Evolutionary conservation across 2,888 invertebrate species (phyloP).

Genomic region (Tipula unca): DNA sequence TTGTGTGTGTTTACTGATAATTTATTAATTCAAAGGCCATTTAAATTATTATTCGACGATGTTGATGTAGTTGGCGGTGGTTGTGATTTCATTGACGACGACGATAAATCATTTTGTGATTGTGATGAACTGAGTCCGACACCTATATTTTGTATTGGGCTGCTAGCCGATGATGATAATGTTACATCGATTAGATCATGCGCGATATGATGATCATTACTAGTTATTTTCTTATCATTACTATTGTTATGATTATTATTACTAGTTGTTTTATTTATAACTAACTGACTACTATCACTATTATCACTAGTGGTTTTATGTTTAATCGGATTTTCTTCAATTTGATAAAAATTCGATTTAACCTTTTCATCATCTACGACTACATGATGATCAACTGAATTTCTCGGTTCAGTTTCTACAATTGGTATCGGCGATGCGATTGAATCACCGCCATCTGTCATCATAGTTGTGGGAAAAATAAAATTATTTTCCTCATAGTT

Average conservation of each 20-base stretch:
- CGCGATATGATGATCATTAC: neutral
- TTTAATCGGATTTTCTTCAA: neutral
- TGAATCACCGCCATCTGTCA: neutral
- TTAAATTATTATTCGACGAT: constrained; percentile 27
- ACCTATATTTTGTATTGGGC: neutral
- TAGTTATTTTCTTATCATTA: neutral
- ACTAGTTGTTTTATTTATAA: neutral
- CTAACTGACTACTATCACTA: neutral
- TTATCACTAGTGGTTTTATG: neutral
- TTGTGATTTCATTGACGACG: neutral
- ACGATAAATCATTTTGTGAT: neutral
- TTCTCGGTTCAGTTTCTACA: neutral
- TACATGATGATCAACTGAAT: neutral
- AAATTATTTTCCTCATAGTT: constrained; percentile 23
- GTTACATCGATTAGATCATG: neutral
- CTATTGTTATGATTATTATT: neutral
- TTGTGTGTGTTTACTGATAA: neutral
- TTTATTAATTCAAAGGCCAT: neutral
- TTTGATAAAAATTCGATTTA: neutral
- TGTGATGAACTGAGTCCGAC: neutral
- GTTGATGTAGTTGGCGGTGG: neutral
- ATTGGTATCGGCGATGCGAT: neutral
- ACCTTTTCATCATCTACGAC: neutral
- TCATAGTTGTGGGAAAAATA: neutral
- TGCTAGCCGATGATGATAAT: neutral